Evolutionary conservation across 2,888 invertebrate species (phyloP), one percentile per base, ranked within the genome.

Genomic region (Synergus gifuensis): DNA sequence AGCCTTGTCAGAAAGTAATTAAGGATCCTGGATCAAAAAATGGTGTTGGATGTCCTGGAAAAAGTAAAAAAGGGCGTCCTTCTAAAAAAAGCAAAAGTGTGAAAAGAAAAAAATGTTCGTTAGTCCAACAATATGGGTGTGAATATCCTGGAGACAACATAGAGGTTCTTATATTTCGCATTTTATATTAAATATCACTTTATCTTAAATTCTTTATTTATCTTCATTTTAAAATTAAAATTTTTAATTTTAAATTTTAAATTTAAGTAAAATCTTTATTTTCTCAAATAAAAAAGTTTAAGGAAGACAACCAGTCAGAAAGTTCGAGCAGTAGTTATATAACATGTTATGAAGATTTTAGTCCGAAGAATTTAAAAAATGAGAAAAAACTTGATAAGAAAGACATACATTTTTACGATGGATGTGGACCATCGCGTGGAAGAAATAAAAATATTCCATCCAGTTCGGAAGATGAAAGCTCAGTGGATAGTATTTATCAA

Each of bases 291-390:
- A 28, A 28, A 28, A 11, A 66, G 66, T 12, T 18, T n/a, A 42
- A 66, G 9, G 18, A 66, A 42, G 22, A 28, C 12, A 16, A 22
- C 49, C 28, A 28, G 46, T 16, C 69, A 12, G 28, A 9, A 46
- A 69, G 28, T 69, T 69, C 69, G 4, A 28, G 12, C 3, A 69
- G 49, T 5, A 69, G 28, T 49, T 69, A 22, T 28, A 28, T 49
- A 49, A 69, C 69, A 16, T 69, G 69, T 16, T 69, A 28, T 22
- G 9, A 69, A n/a, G 46, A 69, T 9, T 49, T 49, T 11, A 49
- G 14, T 49, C 5, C 49, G 16, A n/a, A 28, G 16, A 14, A 49
- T 49, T 8, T 18, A 22, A 49, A 9, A 5, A 14, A 18, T 69
- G 9, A 16, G 49, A 49, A 69, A 16, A 49, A 69, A 49, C 12